phyloP scores from a whole-genome alignment of 2,888 invertebrate species.

The Amiota minor region DNA sequence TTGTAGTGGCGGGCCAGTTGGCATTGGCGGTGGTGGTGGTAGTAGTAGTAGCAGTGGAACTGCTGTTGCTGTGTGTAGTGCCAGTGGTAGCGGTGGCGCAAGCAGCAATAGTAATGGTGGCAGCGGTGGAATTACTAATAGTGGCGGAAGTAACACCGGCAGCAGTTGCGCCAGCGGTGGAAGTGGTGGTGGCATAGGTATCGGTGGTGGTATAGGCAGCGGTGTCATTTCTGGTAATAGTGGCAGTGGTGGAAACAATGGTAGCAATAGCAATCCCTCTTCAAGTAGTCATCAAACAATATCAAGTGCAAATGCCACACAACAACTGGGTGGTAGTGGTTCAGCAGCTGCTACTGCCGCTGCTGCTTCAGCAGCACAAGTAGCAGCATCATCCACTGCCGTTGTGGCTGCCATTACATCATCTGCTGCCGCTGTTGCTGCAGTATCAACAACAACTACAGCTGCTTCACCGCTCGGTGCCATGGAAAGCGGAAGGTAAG shows the following conservation, averaged over 20 bases:
- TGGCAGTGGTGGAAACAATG: constrained; percentile 34
- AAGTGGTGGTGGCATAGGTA: constrained; percentile 42
- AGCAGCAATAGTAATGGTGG: constrained; percentile 46
- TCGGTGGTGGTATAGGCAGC: constrained; percentile 37
- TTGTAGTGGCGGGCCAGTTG: neutral
- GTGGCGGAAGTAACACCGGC: constrained; percentile 40
- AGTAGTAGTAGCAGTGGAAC: constrained; percentile 47
- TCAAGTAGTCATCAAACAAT: constrained; percentile 42
- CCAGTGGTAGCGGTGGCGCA: constrained; percentile 63
- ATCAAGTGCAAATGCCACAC: constrained; percentile 47
- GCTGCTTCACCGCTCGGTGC: constrained; percentile 78
- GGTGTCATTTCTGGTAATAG: constrained; percentile 9
- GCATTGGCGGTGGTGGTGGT: constrained; percentile 30
- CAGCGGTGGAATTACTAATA: constrained; percentile 26
- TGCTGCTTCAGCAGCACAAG: constrained; percentile 46
- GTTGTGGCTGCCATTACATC: constrained; percentile 40
- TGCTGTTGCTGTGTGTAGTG: constrained; percentile 57
- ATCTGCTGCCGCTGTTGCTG: constrained; percentile 51
- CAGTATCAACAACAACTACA: constrained; percentile 47
- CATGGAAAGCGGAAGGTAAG: constrained; percentile 71
- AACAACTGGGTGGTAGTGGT: constrained; percentile 38
- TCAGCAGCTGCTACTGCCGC: constrained; percentile 45
- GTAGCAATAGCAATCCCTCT: constrained; percentile 42
- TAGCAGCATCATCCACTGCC: constrained; percentile 47
- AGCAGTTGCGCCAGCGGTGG: constrained; percentile 43